Evolutionary conservation across 1,140 invertebrate species (phyloP), one percentile per base, ranked within the genome.

Genomic region (Hyphantria cunea): DNA sequence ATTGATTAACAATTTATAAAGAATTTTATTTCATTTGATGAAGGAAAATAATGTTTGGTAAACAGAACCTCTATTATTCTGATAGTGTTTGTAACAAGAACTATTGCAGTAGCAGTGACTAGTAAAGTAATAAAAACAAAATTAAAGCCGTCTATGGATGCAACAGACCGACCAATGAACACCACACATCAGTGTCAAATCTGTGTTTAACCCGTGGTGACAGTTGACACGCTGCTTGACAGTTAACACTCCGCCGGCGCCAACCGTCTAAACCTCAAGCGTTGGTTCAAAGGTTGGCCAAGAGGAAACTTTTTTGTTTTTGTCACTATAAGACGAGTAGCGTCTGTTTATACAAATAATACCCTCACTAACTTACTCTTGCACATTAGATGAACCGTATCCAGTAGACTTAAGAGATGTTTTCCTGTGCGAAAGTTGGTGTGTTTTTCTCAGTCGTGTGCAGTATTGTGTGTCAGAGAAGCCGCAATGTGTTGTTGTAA

Each of bases 391-490:
- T 5, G n/a, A 41, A 14, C 15, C n/a, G 0, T 49, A 59, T 49
- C 2, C 3, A 6, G 0, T 50, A 6, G n/a, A 13, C 0, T 15
- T 33, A 60, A 44, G 17, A 14, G 56, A 9, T 44, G 14, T 25
- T 14, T 51, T 51, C 1, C 15, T 17, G 8, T 50, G 47, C 14
- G 14, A 31, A 0, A 6, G 14, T 4, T 13, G 9, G 8, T 6
- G 31, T 13, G 33, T 58, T 61, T 59, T 25, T 61, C 13, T 12
- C 14, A 25, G 8, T 25, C 13, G 10, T 50, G 14, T n/a, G n/a
- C 25, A 50, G 76, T 82, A 64, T 86, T 73, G 65, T 63, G 60
- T 86, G 75, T 73, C 84, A 79, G 51, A 80, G 68, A 67, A 61
- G 70, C 68, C 71, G 72, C 56, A 48, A 52, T 67, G 54, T 58